Evolutionary conservation across 2,113 vertebrate species (phyloP).

Genomic region (Larimichthys crocea): DNA sequence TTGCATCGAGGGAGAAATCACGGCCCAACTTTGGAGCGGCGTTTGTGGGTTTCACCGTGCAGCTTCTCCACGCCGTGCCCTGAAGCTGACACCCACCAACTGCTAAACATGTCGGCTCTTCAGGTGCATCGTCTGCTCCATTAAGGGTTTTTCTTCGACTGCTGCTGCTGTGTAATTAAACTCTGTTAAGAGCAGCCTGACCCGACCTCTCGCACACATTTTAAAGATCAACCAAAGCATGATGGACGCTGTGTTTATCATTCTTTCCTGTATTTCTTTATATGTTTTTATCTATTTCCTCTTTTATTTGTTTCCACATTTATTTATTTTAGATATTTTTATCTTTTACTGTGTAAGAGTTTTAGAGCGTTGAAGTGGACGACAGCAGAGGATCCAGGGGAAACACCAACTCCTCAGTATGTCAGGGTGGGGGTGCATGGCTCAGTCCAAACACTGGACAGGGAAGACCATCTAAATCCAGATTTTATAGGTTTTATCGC

Average conservation of each 20-base stretch:
- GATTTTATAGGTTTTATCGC: neutral
- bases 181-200: neutral
- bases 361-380: too few species aligned
- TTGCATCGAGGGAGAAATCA: constrained; percentile 62
- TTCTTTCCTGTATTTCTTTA: too few species aligned
- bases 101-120: neutral
- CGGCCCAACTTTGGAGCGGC: constrained; percentile 31
- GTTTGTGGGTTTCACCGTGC: constrained; percentile 22
- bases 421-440: too few species aligned
- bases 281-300: too few species aligned
- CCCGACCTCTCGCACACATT: neutral
- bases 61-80: neutral
- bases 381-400: too few species aligned
- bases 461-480: neutral
- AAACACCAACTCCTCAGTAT: too few species aligned
- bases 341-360: too few species aligned
- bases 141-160: constrained; percentile 29
- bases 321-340: too few species aligned
- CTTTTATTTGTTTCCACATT: too few species aligned
- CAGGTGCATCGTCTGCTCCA: neutral
- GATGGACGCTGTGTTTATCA: too few species aligned
- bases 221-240: neutral
- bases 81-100: neutral
- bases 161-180: constrained; percentile 19
- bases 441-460: neutral